Evolutionary conservation across 2,888 invertebrate genomes (phyloP).

Genomic region (Busseola fusca): DNA sequence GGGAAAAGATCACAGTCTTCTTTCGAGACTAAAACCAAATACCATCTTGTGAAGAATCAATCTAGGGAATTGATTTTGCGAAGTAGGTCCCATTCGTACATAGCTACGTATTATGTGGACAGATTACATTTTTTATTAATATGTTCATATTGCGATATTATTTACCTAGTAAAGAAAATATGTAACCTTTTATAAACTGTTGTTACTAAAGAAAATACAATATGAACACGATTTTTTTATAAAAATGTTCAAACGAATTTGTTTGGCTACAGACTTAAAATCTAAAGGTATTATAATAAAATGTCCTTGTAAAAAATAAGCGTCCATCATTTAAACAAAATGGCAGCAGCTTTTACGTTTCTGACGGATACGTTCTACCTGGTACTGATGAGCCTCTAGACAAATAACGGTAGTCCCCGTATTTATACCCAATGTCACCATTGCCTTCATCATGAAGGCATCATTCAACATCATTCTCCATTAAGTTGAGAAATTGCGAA

Average conservation of each 20-base stretch:
- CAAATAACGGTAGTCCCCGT: constrained; percentile 46
- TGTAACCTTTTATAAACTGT: constrained; percentile 16
- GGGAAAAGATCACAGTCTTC: constrained; percentile 78
- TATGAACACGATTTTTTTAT: not conserved
- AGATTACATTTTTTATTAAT: constrained; percentile 55
- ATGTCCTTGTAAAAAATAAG: constrained; percentile 22
- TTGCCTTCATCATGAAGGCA: constrained; percentile 69
- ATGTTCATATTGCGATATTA: constrained; percentile 32
- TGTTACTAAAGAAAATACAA: constrained; percentile 3
- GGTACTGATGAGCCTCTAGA: constrained; percentile 27
- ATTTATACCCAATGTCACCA: constrained; percentile 59
- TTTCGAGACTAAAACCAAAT: constrained; percentile 80
- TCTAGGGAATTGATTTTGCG: constrained; percentile 77
- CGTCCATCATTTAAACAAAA: constrained; percentile 10
- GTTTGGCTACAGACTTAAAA: constrained; percentile 1
- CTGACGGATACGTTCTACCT: constrained; percentile 10
- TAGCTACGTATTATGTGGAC: constrained; percentile 44
- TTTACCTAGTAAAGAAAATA: constrained; percentile 5
- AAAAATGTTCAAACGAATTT: constrained; percentile 8
- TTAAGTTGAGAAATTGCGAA: constrained; percentile 76
- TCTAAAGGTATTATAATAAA: constrained; percentile 22
- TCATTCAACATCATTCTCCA: constrained; percentile 75
- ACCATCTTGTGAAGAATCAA: constrained; percentile 77
- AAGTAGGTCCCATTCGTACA: constrained; percentile 62
- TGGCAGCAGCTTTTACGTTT: constrained; percentile 6